phyloP scores from a whole-genome alignment of 2,113 vertebrate genomes.

The Otolemur garnettii region DNA sequence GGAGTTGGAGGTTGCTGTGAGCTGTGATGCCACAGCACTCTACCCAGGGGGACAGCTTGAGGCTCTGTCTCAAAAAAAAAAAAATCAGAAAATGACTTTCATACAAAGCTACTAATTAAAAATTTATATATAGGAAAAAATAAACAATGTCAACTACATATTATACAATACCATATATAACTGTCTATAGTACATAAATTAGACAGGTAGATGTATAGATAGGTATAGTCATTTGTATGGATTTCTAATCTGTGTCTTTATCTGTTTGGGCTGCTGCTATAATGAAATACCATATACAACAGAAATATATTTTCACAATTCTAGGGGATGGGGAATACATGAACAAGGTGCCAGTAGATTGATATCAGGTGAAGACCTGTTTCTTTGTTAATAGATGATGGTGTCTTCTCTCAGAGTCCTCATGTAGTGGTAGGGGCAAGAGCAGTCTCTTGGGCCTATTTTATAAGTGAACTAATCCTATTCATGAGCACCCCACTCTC shows the following conservation, averaged over 20 bases:
- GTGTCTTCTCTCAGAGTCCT: not conserved
- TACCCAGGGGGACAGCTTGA: too few relatives aligned
- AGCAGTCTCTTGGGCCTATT: too few relatives aligned
- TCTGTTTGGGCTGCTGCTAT: not conserved
- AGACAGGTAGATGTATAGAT: not conserved
- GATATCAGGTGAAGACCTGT: not conserved
- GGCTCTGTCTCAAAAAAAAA: too few relatives aligned
- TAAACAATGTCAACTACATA: not conserved
- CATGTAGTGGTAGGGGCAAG: not conserved
- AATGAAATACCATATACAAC: not conserved
- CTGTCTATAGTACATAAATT: not conserved
- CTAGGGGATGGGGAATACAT: not conserved
- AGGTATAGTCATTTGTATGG: not conserved
- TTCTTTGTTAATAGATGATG: not conserved
- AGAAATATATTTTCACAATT: not conserved
- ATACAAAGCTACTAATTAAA: not conserved
- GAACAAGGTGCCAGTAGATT: not conserved
- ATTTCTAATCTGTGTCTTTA: not conserved
- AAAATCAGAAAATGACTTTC: constrained; percentile 8
- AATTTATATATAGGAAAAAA: not conserved
- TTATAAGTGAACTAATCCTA: not conserved
- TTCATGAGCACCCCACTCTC: too few relatives aligned
- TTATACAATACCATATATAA: not conserved
- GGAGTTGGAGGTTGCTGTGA: too few relatives aligned
- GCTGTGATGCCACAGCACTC: too few relatives aligned